phyloP scores from a whole-genome alignment of 2,113 vertebrate species.

The Ranitomeya imitator region DNA sequence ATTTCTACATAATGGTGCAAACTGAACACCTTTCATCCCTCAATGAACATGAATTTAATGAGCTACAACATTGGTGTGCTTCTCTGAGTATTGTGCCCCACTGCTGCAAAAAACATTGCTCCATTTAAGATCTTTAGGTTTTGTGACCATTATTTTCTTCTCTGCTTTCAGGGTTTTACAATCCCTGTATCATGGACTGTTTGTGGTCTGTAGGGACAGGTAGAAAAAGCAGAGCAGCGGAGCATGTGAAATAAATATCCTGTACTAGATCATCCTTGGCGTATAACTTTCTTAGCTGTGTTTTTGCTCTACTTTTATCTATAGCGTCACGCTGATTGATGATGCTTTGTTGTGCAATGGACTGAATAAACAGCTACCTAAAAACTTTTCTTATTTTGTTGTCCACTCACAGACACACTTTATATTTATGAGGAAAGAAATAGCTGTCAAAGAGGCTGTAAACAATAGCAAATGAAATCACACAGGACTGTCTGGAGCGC shows the following conservation, averaged over 20 bases:
- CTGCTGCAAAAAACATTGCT: not conserved
- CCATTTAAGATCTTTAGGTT: not conserved
- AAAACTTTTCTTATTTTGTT: constrained; percentile 57
- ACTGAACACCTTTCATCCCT: not conserved
- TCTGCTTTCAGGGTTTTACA: not conserved
- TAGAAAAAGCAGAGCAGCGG: not conserved
- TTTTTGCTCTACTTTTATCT: constrained; percentile 17
- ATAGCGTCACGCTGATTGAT: constrained; percentile 43
- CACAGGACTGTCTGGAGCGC: constrained; percentile 51
- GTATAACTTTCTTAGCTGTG: not conserved
- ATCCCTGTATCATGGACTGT: not conserved
- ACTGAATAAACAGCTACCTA: constrained; percentile 51
- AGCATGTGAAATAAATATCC: constrained; percentile 15
- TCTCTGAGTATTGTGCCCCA: not conserved
- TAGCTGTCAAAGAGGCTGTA: constrained; percentile 47
- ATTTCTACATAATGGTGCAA: not conserved
- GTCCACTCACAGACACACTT: constrained; percentile 46
- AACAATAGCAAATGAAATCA: constrained; percentile 52
- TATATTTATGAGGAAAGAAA: constrained; percentile 56
- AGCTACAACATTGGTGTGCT: constrained; percentile 1
- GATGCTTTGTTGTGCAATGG: constrained; percentile 26
- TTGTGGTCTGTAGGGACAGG: not conserved
- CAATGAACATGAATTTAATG: constrained; percentile 9
- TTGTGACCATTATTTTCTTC: not conserved
- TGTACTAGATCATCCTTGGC: not conserved